Evolutionary conservation across 2,888 invertebrate species (phyloP), one percentile per base, ranked within the genome.

Genomic region (Drosophila nr. perissopoda): DNA sequence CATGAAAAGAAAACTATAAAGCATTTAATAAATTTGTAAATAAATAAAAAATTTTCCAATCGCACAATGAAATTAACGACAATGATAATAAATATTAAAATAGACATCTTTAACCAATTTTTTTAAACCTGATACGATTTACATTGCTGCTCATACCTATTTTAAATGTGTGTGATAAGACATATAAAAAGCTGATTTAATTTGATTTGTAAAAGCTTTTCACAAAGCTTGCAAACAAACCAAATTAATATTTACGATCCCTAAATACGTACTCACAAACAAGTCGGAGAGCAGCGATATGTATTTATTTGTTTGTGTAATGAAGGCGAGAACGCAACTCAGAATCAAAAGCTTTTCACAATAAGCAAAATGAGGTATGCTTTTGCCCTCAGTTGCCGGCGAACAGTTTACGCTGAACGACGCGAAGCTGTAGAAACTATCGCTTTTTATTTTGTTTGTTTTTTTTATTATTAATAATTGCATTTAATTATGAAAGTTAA

Each of bases 321-420:
- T 16, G 16, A 27, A 21, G 1, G 4, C 1, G 7, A 59, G 59
- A 45, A 33, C 45, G 18, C 21, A 25, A 27, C 11, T 16, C 13
- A n/a, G 34, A 34, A 8, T 34, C 25, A 7, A 60, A 60, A 61
- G 61, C 61, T 61, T n/a, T 40, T 16, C 3, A 1, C 3, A 34
- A 11, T 34, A 31, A 34, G 10, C 27, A 29, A 16, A 4, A n/a
- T 31, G 11, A 6, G 7, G 2, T 7, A 4, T 27, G 13, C 7
- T 16, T 49, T 42, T 16, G 16, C 18, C 0, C 3, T 64, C 36
- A 69, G 69, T 65, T 34, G 65, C 13, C 33, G 2, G 57, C n/a
- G 25, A 45, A 36, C 27, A 31, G 36, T 58, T 58, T 8, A 29
- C 11, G 10, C 25, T 1, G 2, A n/a, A 34, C 36, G 60, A 38